Evolutionary conservation across 2,888 invertebrate species (phyloP).

Genomic region (Panopea generosa): DNA sequence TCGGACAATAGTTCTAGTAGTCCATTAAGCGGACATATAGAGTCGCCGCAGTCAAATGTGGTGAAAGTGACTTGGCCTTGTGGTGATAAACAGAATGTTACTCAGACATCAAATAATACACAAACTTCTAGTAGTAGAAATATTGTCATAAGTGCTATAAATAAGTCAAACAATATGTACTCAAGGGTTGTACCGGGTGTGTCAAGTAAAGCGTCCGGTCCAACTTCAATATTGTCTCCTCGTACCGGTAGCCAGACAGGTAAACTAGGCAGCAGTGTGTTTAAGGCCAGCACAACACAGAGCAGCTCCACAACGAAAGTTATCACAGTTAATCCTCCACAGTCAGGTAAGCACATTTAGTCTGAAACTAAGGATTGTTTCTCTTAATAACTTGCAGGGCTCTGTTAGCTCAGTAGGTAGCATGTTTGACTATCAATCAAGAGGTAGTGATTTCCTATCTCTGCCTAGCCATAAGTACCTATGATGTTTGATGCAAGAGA

Average conservation of each 20-base stretch:
- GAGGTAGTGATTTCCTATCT: too few species aligned
- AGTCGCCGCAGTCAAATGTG: slow-evolving; percentile 69
- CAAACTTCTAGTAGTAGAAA: slow-evolving; percentile 72
- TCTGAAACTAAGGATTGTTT: too few species aligned
- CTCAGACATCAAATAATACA: slow-evolving; percentile 35
- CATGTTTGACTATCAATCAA: too few species aligned
- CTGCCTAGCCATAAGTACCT: too few species aligned
- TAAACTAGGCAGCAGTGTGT: slow-evolving; percentile 64
- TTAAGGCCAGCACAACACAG: slow-evolving; percentile 58
- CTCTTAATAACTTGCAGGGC: too few species aligned
- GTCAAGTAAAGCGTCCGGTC: slow-evolving; percentile 65
- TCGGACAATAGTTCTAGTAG: slow-evolving; percentile 36
- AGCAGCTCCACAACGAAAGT: slow-evolving; percentile 74
- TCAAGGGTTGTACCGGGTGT: slow-evolving; percentile 76
- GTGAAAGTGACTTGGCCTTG: slow-evolving; percentile 74
- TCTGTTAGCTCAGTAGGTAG: too few species aligned
- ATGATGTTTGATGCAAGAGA: too few species aligned
- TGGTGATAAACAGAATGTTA: slow-evolving; percentile 63
- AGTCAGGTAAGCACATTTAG: slow-evolving; percentile 69
- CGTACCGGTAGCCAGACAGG: slow-evolving; percentile 67
- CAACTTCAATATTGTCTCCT: slow-evolving; percentile 77
- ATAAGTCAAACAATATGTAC: slow-evolving; percentile 76
- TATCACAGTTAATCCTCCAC: slow-evolving; percentile 78
- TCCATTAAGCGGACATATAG: slow-evolving; percentile 41
- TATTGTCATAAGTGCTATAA: slow-evolving; percentile 79